Conservation (phyloP, 2,888 invertebrate genomes). For the Halictus ligatus region DNA sequence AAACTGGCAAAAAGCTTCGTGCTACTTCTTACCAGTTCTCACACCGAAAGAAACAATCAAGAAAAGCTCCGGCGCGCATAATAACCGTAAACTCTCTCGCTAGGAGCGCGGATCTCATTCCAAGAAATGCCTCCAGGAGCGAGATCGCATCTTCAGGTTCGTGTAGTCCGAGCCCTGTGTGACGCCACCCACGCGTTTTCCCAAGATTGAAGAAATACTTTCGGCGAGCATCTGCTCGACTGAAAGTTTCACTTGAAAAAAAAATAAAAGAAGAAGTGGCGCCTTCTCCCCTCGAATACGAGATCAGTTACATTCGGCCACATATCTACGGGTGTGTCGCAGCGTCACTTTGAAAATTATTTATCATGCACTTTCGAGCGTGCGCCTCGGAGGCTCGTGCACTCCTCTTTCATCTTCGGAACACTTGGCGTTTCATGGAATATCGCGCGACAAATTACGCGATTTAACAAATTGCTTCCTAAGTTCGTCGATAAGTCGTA, state of each 20-base stretch:
- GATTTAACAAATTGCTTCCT: constrained; percentile 15
- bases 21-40: background rate
- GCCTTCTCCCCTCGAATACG: constrained; percentile 32
- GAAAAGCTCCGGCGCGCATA: background rate
- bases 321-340: background rate
- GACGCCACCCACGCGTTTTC: background rate
- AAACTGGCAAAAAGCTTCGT: background rate
- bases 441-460: background rate
- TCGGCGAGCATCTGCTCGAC: background rate
- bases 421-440: constrained; percentile 11
- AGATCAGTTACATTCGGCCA: background rate
- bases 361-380: constrained; percentile 38
- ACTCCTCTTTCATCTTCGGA: constrained; percentile 1
- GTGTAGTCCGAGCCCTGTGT: background rate
- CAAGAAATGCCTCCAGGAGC: background rate
- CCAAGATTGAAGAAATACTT: constrained; percentile 10
- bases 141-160: background rate
- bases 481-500: background rate
- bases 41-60: background rate
- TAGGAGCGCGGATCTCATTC: background rate
- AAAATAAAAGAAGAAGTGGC: background rate
- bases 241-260: background rate
- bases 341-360: constrained; percentile 45
- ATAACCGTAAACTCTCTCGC: background rate
- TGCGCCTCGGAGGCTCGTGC: constrained; percentile 10